Base-by-base conservation (phyloP, 2,113 vertebrate genomes). In the Xyliphius kryptos region DNA sequence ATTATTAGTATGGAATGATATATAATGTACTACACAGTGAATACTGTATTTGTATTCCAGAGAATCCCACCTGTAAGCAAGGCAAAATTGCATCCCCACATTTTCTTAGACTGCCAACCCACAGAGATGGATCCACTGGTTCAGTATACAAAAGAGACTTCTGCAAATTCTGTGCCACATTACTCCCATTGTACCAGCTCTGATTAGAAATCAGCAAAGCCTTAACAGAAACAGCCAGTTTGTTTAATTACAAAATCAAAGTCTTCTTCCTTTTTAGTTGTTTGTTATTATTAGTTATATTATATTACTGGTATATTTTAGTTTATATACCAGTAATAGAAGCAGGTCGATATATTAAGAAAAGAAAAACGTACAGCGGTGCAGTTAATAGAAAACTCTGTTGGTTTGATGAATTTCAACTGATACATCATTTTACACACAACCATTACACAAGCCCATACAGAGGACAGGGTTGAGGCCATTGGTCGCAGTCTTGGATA, bases 371-470 rank as follows among this genome's bases (percentile, higher is more conserved):
- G 82, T 67, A 88, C 90, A 76, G 80, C 70, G 2, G 83, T 84
- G 75, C 87, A 88, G 69, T 89, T 86, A 41, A 86, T 81, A 20
- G 90, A 89, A 63, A 77, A 88, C 48, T 86, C 66, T 0, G 74
- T 61, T 0, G 87, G 85, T 36, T 85, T 81, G 52, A 89, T 80
- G 36, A 87, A 79, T 71, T 87, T 88, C 62, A 89, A 79, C 75
- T 89, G 90, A 72, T 89, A 89, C 67, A 87, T 83, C 87, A 87
- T 90, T 75, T 89, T 87, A 69, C 83, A 88, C 69, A 86, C 81
- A 56, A 88, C 85, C 77, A 85, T 82, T 61, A 86, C 67, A 2
- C 86, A 86, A 1, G 86, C 87, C 90, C 87, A 87, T 1, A 86
- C 78, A 0, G 87, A 79, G 3, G 83, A 89, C 16, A 88, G 60